Base-by-base conservation (phyloP, 64 coral and sea anemone genomes). In the Porites lutea region DNA sequence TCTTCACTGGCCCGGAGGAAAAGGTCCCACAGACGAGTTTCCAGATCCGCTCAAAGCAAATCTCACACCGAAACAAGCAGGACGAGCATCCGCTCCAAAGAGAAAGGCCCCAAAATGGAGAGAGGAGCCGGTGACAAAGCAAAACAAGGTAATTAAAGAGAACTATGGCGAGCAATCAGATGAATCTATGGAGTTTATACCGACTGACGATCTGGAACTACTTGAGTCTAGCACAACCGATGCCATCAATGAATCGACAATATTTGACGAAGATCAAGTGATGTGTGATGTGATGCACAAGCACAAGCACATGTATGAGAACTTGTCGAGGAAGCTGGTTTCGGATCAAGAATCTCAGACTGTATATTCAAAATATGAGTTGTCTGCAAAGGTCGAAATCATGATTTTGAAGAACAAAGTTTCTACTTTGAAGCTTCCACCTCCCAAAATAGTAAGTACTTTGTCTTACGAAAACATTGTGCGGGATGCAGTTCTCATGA, bases 361-460 rank as follows among this genome's bases (percentile, higher is more conserved):
- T 48, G 91, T 86, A 51, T 86, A 65, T 78, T 72, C 82, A 72
- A 93, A 93, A 65, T 48, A 80, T 63, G 91, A 93, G 82, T 75
- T 79, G 74, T 77, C 82, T 63, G 76, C 82, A 8, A 93, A 93
- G 67, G 86, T 93, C 71, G 73, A 93, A 77, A 87, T 59, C 67
- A 87, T 93, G 82, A 87, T 93, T 86, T 74, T 71, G 65, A 87
- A 87, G 61, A 93, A 93, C 60, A 60, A 93, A 73, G 71, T 73
- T 73, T 71, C 87, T 73, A 89, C 74, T 89, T 71, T 53, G 22
- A 75, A 73, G 71, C 69, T 59, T 89, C 69, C 74, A 49, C 69
- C 74, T 71, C 72, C 74, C 74, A 92, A 92, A 92, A 74, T 86
- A 61, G 91, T 92, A 86, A 92, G 83, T 75, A 86, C 74, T 86